These are phyloP conservation scores for Amblyopsis hoosieri DNA, from an alignment of 2,797 vertebrate genomes.

Conservation along the genomic window DNA sequence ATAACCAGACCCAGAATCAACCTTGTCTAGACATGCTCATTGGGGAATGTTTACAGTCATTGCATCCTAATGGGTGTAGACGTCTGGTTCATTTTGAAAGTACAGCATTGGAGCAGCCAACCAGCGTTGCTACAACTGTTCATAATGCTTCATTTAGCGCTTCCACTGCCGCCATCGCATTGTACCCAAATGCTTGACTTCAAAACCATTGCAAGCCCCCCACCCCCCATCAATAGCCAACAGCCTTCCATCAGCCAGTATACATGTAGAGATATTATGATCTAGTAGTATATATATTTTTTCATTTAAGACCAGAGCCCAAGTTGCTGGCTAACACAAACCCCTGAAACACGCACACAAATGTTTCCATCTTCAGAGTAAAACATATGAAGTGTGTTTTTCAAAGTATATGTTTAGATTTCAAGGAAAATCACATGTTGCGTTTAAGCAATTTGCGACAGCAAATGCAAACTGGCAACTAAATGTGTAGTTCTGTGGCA, in stretches of 20 bases:
- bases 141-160: too few species aligned
- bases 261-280: conserved; percentile 51
- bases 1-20: too few species aligned
- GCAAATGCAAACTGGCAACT: conserved; percentile 27
- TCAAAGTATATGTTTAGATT: conserved; percentile 20
- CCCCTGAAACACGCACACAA: conserved; percentile 27
- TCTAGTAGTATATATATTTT: conserved; percentile 52
- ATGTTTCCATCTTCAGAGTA: not conserved
- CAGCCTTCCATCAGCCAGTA: conserved; percentile 40
- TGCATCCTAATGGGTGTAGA: too few species aligned
- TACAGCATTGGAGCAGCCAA: too few species aligned
- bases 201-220: too few species aligned
- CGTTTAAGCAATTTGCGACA: conserved; percentile 25
- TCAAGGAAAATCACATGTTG: conserved; percentile 38
- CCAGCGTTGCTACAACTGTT: too few species aligned
- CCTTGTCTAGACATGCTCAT: too few species aligned
- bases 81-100: too few species aligned
- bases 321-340: conserved; percentile 39
- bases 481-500: conserved; percentile 12
- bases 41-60: too few species aligned
- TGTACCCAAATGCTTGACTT: too few species aligned
- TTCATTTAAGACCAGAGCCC: conserved; percentile 36
- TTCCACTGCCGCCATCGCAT: too few species aligned
- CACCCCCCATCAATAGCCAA: conserved; percentile 26
- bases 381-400: conserved; percentile 21